Base-by-base conservation (phyloP, 2,113 vertebrate genomes). In the Aptenodytes forsteri region DNA sequence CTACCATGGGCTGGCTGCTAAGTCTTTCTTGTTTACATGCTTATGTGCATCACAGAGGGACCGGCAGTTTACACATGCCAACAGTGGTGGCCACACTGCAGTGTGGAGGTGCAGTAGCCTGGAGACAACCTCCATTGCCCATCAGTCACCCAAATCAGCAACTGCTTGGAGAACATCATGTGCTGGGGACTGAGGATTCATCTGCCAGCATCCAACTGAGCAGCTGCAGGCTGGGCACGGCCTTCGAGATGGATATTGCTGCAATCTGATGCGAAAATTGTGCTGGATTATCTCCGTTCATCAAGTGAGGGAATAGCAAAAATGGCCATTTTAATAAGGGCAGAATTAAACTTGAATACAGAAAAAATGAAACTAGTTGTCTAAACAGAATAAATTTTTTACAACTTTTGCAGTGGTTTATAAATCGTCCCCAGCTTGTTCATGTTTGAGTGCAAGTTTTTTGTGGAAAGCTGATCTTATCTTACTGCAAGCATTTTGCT, bases 61-160 rank as follows among this genome's bases (percentile, higher is more conserved):
- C 29, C 3, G 3, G 40, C 29, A 47, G 9, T 55, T 62, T 89
- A 25, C 0, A 0, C 5, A 12, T 10, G 10, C n/a, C 75, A 67
- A 1, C 30, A 36, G 7, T 1, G 4, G 16, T 77, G 58, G 21
- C 26, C 62, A 42, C 49, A n/a, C 16, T 16, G 56, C 19, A 19
- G 8, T 4, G 26, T 34, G 30, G 30, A 52, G 32, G 34, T 1
- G 0, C 30, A 59, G 65, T 13, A 90, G 50, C 29, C 55, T 67
- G 76, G 30, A 3, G 8, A 36, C 38, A 30, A 4, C 16, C 18
- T 73, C 21, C 34, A 17, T 26, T 2, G 2, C 55, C 34, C 22
- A 29, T 70, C 67, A 93, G 18, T 38, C 29, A 20, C 47, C 9
- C 18, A 86, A 62, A 93, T 21, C 71, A 66, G 27, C 0, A 0